phyloP scores from a whole-genome alignment of 1,140 invertebrate species.

The Druon quercuslanigerum region DNA sequence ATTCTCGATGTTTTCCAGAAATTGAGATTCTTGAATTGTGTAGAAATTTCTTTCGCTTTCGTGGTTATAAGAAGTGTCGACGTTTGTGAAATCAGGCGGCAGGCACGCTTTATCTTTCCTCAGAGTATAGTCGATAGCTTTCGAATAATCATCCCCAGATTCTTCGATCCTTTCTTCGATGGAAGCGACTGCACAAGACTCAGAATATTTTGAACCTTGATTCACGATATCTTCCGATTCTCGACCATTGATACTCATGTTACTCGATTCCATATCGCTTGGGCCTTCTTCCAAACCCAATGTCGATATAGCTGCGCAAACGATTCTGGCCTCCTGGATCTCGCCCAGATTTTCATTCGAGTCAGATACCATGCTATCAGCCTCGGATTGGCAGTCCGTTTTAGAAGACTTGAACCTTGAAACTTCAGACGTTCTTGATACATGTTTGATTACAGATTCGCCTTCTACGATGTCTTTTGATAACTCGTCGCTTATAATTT shows the following conservation, averaged over 20 bases:
- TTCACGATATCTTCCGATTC: not conserved
- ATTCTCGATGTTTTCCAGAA: slow-evolving; percentile 66
- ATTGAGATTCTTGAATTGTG: slow-evolving; percentile 53
- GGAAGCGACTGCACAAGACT: not conserved
- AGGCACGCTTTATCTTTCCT: not conserved
- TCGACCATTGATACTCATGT: not conserved
- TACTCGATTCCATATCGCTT: too few species aligned
- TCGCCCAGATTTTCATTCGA: slow-evolving; percentile 1
- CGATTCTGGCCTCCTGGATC: not conserved
- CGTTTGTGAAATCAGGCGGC: not conserved
- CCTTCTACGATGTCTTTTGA: slow-evolving; percentile 42
- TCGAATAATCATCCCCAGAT: not conserved
- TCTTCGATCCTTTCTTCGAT: not conserved
- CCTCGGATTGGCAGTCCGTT: slow-evolving; percentile 45
- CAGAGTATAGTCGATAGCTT: not conserved
- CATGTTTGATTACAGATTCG: slow-evolving; percentile 32
- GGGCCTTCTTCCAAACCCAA: not conserved
- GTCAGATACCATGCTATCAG: slow-evolving; percentile 25
- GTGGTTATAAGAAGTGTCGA: not conserved
- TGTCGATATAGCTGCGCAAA: not conserved
- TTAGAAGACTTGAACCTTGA: slow-evolving; percentile 35
- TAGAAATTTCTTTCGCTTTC: slow-evolving; percentile 4
- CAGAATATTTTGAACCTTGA: slow-evolving; percentile 32
- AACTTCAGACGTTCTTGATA: not conserved
- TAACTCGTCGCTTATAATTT: slow-evolving; percentile 34